phyloP scores from a whole-genome alignment of 1,140 invertebrate species.

The Brachystomella parvula region DNA sequence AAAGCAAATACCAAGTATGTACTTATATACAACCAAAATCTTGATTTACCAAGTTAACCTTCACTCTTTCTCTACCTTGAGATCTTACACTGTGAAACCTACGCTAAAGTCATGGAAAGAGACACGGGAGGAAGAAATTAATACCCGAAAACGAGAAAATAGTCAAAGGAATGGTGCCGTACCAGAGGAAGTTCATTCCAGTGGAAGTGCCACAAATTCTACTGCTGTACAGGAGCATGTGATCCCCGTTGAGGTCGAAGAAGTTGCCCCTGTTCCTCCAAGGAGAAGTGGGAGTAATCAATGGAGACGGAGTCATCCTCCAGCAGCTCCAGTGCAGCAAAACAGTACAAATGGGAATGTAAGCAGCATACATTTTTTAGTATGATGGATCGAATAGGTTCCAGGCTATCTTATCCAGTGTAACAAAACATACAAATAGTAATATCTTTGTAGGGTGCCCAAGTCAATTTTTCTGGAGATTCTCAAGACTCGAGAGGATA shows the following conservation, averaged over 20 bases:
- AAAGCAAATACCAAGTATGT: constrained; percentile 37
- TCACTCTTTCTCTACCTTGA: not conserved
- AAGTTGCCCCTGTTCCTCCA: not conserved
- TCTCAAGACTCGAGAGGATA: constrained; percentile 38
- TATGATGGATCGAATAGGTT: constrained; percentile 4
- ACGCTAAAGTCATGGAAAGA: not conserved
- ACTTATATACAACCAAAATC: constrained; percentile 29
- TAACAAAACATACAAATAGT: too few relatives aligned
- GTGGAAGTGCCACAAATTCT: constrained; percentile 4
- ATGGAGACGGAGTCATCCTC: constrained; percentile 2
- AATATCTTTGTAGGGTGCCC: too few relatives aligned
- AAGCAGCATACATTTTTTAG: not conserved
- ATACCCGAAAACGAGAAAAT: not conserved
- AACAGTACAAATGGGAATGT: constrained; percentile 2
- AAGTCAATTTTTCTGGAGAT: constrained; percentile 35
- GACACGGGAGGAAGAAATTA: not conserved
- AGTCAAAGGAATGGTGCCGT: not conserved
- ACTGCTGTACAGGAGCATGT: not conserved
- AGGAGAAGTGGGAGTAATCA: not conserved
- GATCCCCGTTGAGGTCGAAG: not conserved
- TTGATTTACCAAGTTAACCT: constrained; percentile 1
- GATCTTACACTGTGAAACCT: constrained; percentile 7
- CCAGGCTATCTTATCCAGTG: constrained; percentile 10
- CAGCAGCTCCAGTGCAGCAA: not conserved
- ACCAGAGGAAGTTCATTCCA: not conserved